phyloP scores from a whole-genome alignment of 2,888 invertebrate species.

The Leuctra nigra region DNA sequence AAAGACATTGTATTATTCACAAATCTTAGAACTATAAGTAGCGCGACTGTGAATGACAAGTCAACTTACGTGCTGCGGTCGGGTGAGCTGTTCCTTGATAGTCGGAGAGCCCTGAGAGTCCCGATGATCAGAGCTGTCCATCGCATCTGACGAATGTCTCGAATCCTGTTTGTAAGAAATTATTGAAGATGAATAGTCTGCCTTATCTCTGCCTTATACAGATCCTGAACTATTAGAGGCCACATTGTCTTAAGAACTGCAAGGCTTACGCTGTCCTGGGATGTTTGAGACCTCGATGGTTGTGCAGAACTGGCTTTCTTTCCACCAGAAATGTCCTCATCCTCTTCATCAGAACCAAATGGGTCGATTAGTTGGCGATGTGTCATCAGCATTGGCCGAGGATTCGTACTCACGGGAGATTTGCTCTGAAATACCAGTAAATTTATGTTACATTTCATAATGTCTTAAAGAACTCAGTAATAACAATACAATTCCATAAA shows the following conservation, averaged over 20 bases:
- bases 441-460: too few species aligned
- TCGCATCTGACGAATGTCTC: slow-evolving; percentile 25
- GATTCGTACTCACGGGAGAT: slow-evolving; percentile 39
- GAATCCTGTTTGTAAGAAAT: slow-evolving; percentile 23
- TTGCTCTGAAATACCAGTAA: slow-evolving; percentile 41
- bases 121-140: slow-evolving; percentile 20
- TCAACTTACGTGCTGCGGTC: slow-evolving; percentile 30
- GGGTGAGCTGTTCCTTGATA: slow-evolving; percentile 29
- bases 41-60: too few species aligned
- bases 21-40: too few species aligned
- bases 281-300: slow-evolving; percentile 31
- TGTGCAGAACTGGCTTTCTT: slow-evolving; percentile 24
- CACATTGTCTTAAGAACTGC: not conserved
- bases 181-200: not conserved
- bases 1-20: too few species aligned
- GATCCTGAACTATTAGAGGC: not conserved
- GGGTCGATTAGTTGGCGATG: slow-evolving; percentile 80
- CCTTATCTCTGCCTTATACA: not conserved
- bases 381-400: slow-evolving; percentile 62
- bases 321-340: slow-evolving; percentile 44
- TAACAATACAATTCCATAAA: too few species aligned
- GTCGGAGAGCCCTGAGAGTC: slow-evolving; percentile 14
- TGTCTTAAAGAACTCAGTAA: too few species aligned
- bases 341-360: slow-evolving; percentile 82
- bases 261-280: slow-evolving; percentile 39